Base-by-base conservation (phyloP, 2,797 vertebrate species). In the Malacoctenus gilli region DNA sequence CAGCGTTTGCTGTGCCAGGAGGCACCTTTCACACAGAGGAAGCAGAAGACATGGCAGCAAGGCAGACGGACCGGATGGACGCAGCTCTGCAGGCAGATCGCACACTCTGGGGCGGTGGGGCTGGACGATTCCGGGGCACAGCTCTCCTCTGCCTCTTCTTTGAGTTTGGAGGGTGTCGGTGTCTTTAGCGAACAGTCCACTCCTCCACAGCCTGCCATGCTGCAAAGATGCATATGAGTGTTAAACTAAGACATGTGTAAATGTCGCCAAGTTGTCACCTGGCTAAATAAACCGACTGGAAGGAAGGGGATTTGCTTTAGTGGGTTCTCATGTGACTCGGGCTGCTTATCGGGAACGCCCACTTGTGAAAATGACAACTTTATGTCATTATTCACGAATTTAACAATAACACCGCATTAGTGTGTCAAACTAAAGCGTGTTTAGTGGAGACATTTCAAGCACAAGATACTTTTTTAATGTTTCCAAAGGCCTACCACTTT, bases 1-100 rank as follows among this genome's bases (percentile, higher is more conserved):
- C 96, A 98, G 16, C 95, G 92, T 38, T 96, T 97, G 85, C 96
- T 96, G 75, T 97, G 95, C 96, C 96, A 98, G n/a, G 96, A 98
- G 30, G 96, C 96, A 23, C 97, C 96, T 84, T 99, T 99, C 51
- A 96, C 96, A 40, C 97, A 99, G 12, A 98, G 89, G 81, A 95
- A 98, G 83, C 97, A 99, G 88, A 98, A 98, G 61, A 99, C 91
- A 5, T 99, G 97, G 77, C 91, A 92, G 89, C 97, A 99, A 1
- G 96, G 97, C 64, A 98, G 93, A 70, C 94, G 93, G 11, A 97
- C 96, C 0, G 96, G 96, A 72, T 98, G 96, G 59, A 98, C 89
- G 64, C 95, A 99, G 0, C 91, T 95, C 71, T 98, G 97, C 72
- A 99, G 92, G 85, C 96, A 99, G 86, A 98, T 98, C 68, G 96